Percentiles rank a stretch among this genome's conserved stretches.
phyloP scores from a whole-genome alignment of 2,797 vertebrate genomes.

The Salarias fasciatus region DNA sequence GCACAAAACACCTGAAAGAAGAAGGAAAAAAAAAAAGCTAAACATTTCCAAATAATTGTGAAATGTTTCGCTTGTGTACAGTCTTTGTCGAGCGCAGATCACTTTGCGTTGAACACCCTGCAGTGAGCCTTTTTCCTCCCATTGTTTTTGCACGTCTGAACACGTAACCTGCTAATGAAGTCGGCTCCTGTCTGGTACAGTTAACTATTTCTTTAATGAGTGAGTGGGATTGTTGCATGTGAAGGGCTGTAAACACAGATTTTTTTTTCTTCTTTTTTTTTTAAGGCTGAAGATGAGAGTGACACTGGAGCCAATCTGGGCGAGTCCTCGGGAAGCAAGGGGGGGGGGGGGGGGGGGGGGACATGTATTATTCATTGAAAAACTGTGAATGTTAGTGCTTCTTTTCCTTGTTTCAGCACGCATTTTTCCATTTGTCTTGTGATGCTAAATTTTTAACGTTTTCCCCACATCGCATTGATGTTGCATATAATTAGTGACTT shows the following conservation, averaged over 20 bases:
- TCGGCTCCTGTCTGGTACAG: conserved; percentile 50
- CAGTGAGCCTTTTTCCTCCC: conserved; percentile 19
- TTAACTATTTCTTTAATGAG: conserved; percentile 61
- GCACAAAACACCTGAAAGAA: too few species aligned
- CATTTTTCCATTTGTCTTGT: conserved; percentile 94
- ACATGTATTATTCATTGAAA: conserved; percentile 96
- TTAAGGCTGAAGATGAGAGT: conserved; percentile 57
- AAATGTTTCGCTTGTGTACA: background rate
- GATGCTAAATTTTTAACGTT: conserved; percentile 98
- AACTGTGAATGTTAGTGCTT: conserved; percentile 88
- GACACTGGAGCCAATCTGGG: conserved; percentile 56
- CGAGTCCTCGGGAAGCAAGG: conserved; percentile 49
- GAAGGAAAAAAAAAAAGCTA: conserved; percentile 2
- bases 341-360: conserved; percentile 61
- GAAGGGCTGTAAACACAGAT: conserved; percentile 58
- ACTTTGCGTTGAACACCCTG: conserved; percentile 24
- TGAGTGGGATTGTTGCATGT: conserved; percentile 50
- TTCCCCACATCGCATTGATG: conserved; percentile 94
- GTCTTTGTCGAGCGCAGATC: conserved; percentile 36
- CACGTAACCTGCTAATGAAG: conserved; percentile 60
- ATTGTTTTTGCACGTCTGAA: conserved; percentile 52
- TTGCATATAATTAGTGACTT: conserved; percentile 97
- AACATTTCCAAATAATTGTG: background rate
- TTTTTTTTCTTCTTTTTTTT: too few species aligned
- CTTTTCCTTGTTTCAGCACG: conserved; percentile 92